A percentile compares a stretch with the other conserved stretches of the same genome.
Conservation (phyloP, 2,797 vertebrate species). For the Protosalanx chinensis region DNA sequence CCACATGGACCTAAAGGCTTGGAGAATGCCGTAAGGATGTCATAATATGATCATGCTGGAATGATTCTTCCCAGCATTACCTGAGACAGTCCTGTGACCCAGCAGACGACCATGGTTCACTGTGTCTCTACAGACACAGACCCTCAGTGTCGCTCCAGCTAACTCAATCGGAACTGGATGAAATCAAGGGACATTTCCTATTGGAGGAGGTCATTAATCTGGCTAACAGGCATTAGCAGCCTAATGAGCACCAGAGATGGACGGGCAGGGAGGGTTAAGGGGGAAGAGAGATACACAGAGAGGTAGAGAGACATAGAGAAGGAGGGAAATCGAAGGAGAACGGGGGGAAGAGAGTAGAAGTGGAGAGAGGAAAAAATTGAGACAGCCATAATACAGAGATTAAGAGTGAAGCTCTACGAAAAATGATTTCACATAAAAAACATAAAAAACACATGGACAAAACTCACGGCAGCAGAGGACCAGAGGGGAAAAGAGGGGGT, state of each 20-base stretch:
- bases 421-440: slow-evolving; percentile 11
- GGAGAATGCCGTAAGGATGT: too few relatives aligned
- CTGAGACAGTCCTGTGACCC: neutral
- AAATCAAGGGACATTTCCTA: slow-evolving; percentile 50
- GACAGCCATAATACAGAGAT: neutral
- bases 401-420: slow-evolving; percentile 16
- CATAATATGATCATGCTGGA: too few relatives aligned
- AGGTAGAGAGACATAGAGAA: slow-evolving; percentile 8
- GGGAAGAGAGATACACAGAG: neutral
- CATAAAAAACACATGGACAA: slow-evolving; percentile 14
- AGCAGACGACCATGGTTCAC: neutral
- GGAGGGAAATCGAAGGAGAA: neutral
- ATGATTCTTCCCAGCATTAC: too few relatives aligned
- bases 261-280: neutral
- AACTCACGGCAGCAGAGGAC: slow-evolving; percentile 8
- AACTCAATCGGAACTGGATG: slow-evolving; percentile 39
- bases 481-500: slow-evolving; percentile 20
- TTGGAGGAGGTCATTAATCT: slow-evolving; percentile 58
- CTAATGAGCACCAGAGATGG: slow-evolving; percentile 21
- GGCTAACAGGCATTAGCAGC: slow-evolving; percentile 35
- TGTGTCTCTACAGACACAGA: neutral
- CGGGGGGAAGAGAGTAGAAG: neutral
- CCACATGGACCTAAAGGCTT: neutral
- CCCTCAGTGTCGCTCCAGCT: slow-evolving; percentile 9
- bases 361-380: neutral